phyloP scores from a whole-genome alignment of 2,797 vertebrate species.

The Siniperca scherzeri region DNA sequence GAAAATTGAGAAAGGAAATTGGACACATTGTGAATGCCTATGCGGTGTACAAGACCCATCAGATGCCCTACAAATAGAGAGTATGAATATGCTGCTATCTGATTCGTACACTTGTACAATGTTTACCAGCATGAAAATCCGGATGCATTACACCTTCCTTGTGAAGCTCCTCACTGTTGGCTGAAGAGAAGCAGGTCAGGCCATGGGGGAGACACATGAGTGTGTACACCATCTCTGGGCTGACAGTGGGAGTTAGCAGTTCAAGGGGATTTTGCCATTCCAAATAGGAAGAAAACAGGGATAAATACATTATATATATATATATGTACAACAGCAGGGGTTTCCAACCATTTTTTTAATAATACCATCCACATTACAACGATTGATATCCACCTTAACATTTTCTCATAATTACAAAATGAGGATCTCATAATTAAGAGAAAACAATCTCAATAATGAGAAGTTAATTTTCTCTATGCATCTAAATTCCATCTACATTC shows the following conservation, averaged over 20 bases:
- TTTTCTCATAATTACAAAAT: no score
- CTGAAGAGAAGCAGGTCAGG: conserved; percentile 59
- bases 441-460: no score
- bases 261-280: conserved; percentile 6
- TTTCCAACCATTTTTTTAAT: neutral
- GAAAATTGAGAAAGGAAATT: conserved; percentile 55
- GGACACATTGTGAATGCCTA: conserved; percentile 52
- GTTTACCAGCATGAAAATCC: conserved; percentile 43
- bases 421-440: no score
- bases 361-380: neutral
- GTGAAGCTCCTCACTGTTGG: conserved; percentile 32
- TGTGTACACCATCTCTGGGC: conserved; percentile 30
- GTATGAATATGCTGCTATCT: conserved; percentile 53
- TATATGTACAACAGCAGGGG: neutral
- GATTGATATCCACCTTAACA: neutral
- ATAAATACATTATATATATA: neutral
- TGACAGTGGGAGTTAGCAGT: conserved; percentile 18
- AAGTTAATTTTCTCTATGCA: no score
- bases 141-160: conserved; percentile 44
- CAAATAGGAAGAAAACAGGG: neutral
- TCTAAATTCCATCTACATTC: no score
- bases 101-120: conserved; percentile 27
- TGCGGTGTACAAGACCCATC: conserved; percentile 23
- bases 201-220: conserved; percentile 55
- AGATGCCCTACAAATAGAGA: conserved; percentile 40